These are phyloP conservation scores for Synanthedon myopaeformis DNA, from an alignment of 2,888 invertebrate species.

Conservation along the genomic window DNA sequence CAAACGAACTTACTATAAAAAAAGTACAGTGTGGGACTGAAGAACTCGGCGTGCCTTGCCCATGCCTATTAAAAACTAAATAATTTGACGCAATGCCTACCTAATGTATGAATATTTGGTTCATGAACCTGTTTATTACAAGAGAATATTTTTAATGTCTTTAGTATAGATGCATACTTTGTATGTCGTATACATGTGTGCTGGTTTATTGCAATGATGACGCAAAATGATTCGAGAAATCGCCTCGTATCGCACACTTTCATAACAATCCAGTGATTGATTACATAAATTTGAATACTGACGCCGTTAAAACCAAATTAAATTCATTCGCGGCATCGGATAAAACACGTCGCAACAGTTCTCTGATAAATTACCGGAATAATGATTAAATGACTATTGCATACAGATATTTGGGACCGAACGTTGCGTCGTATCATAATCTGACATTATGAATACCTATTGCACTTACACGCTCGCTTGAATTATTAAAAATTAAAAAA, in stretches of 20 bases:
- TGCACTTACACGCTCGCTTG: constrained; percentile 20
- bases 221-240: constrained; percentile 62
- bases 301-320: constrained; percentile 63
- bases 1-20: too few species aligned
- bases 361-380: constrained; percentile 59
- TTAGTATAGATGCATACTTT: not conserved
- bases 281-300: constrained; percentile 65
- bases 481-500: constrained; percentile 23
- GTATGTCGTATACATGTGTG: not conserved
- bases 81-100: too few species aligned
- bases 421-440: constrained; percentile 19
- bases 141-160: not conserved
- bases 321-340: constrained; percentile 58
- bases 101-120: too few species aligned
- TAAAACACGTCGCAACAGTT: constrained; percentile 51
- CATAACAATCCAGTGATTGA: constrained; percentile 68
- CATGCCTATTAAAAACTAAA: too few species aligned
- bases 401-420: constrained; percentile 19
- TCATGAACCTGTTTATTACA: too few species aligned
- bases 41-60: too few species aligned
- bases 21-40: too few species aligned
- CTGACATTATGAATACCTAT: constrained; percentile 19
- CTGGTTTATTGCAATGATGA: constrained; percentile 44
- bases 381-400: constrained; percentile 55
- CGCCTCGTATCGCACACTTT: constrained; percentile 61